Percentiles rank a stretch among this genome's conserved stretches.
Evolutionary conservation across 2,797 vertebrate genomes (phyloP).

Genomic region (Gallirallus australis): DNA sequence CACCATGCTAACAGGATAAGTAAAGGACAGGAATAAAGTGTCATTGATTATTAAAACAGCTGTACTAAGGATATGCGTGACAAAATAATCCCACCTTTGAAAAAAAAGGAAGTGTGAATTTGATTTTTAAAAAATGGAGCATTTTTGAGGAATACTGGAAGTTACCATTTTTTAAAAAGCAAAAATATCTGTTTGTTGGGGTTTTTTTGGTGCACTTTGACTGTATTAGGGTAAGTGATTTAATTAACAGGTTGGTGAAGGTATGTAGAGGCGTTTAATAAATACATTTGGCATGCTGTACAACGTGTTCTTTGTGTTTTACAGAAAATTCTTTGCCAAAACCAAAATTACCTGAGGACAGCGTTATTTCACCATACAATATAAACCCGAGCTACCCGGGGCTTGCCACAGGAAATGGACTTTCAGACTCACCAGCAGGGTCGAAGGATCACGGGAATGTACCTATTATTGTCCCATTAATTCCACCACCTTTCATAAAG

Average conservation of each 20-base stretch:
- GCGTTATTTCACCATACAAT: constrained; percentile 89
- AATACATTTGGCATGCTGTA: constrained; percentile 54
- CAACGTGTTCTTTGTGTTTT: constrained; percentile 74
- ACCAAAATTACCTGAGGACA: constrained; percentile 90
- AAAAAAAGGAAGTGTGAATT: not conserved
- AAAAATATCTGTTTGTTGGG: not conserved
- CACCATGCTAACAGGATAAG: not conserved
- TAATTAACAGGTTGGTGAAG: constrained; percentile 10
- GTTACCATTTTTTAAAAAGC: not conserved
- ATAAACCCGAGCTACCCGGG: constrained; percentile 90
- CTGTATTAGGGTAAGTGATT: constrained; percentile 14
- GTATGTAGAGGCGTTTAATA: not conserved
- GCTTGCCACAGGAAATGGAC: constrained; percentile 91
- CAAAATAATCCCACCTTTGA: not conserved
- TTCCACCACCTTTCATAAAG: constrained; percentile 97
- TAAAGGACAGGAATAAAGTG: not conserved
- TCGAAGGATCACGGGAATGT: constrained; percentile 94
- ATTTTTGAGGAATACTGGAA: constrained; percentile 22
- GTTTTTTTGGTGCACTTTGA: not conserved
- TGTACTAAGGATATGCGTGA: not conserved
- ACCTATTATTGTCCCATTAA: constrained; percentile 96
- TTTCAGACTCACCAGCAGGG: constrained; percentile 89
- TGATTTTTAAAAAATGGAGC: not conserved
- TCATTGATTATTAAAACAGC: not conserved
- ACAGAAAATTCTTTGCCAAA: constrained; percentile 99